Evolutionary conservation across 2,113 vertebrate species (phyloP), one percentile per base, ranked within the genome.

Genomic region (Etheostoma spectabile): DNA sequence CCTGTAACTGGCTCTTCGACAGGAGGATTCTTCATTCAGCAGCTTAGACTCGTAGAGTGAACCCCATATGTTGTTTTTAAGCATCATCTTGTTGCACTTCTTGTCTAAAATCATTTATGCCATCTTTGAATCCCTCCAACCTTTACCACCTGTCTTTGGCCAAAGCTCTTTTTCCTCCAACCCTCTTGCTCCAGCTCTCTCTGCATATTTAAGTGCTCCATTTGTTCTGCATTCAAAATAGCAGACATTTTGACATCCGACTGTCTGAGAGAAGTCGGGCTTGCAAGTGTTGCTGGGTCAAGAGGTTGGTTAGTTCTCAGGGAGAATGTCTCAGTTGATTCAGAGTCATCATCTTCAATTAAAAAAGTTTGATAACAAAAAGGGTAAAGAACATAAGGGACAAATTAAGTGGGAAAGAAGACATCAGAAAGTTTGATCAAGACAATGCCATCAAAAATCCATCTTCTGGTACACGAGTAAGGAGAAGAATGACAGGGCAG

Each of bases 311-410:
- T 97, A 91, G 96, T 97, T 96, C 97, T 98, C 94, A 98, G 94
- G 91, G 96, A 94, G 95, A 97, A 98, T 87, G 97, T 97, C 93
- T 99, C 98, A 91, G 97, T 98, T 80, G 97, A 99, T 92, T 98
- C 97, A 92, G 97, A 98, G 93, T 97, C 97, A 93, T 99, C 96
- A 93, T 99, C 98, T 99, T 99, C 94, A 94, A 95, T 96, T 91
- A 82, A 96, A 87, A 94, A 95, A 57, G 68, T 72, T 76, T 84
- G n/a, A 82, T 49, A 93, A 93, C 83, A 93, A 93, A 92, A 89
- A 87, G 90, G 90, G 95, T 95, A 96, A 95, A 96, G 94, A 89
- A 97, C 94, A 94, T 91, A 96, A 82, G 97, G 96, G 93, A 97
- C 95, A 97, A 97, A 97, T 94, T 94, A 97, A 97, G 97, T 96